phyloP scores from a whole-genome alignment of 2,113 vertebrate species.

The Dendropsophus ebraccatus region DNA sequence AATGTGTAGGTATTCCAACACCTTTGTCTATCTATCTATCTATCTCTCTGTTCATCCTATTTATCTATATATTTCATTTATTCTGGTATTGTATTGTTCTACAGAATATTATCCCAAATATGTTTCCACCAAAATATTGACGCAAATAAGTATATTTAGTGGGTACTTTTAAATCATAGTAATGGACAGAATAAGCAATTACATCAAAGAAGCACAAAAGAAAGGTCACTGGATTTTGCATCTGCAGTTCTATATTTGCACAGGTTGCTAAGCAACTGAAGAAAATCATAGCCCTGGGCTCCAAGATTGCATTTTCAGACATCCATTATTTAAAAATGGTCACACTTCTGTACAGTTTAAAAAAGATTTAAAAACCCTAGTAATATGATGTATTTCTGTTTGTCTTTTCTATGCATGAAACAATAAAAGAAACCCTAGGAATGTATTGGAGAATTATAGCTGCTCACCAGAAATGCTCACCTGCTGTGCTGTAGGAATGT shows the following conservation, averaged over 20 bases:
- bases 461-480: background rate
- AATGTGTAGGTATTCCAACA: too few relatives aligned
- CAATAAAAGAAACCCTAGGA: background rate
- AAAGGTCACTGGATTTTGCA: conserved; percentile 72
- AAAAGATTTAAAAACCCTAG: background rate
- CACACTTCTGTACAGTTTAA: conserved; percentile 26
- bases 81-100: background rate
- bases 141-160: conserved; percentile 4
- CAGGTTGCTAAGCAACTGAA: conserved; percentile 74
- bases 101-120: conserved; percentile 17
- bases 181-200: conserved; percentile 52
- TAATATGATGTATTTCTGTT: background rate
- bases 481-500: background rate
- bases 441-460: background rate
- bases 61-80: too few relatives aligned
- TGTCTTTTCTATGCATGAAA: background rate
- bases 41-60: too few relatives aligned
- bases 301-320: conserved; percentile 64
- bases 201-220: conserved; percentile 58
- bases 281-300: conserved; percentile 67
- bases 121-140: conserved; percentile 24
- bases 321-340: conserved; percentile 66
- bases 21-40: too few relatives aligned
- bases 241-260: conserved; percentile 72
- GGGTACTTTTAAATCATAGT: conserved; percentile 10